Evolutionary conservation across 2,888 invertebrate species (phyloP), one percentile per base, ranked within the genome.

Genomic region (Ectemnius continuus): DNA sequence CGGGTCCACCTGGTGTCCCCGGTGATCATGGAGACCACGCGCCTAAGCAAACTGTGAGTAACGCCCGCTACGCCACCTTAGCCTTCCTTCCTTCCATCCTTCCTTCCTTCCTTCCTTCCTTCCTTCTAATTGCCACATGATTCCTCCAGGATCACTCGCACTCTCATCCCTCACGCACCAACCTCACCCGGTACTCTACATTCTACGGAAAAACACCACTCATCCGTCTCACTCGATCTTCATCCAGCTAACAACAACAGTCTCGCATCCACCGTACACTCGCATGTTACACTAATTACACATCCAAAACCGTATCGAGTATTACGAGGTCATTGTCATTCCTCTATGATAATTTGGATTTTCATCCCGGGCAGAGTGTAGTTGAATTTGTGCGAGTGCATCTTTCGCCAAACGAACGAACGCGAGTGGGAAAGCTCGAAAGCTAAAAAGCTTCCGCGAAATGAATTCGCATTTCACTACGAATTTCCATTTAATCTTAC

Each of bases 21-120:
- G 94, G 94, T 70, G 91, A 92, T 81, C 91, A 91, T 87, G 94
- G 93, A 81, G 96, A 95, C 91, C 94, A 95, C 89, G 93, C 94
- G 83, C 94, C 94, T 84, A 96, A 95, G 93, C 95, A 94, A 92
- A 96, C 96, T 91, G 94, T 95, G 91, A 94, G 95, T 91, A 92
- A 92, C 89, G 90, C 84, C 79, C 84, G 81, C 85, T 83, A 80
- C 73, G 84, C 73, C 64, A 64, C 70, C 72, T 75, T 75, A 62
- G 64, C 70, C 70, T 77, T 72, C 36, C 36, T 1, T 75, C 70
- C 73, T 71, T 70, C 71, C 76, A 79, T 48, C 48, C 8, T n/a
- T 48, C 48, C 8, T 48, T 48, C 48, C n/a, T 3, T 4, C 48
- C n/a, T 8, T 4, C n/a, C n/a, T 8, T 8, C 48, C n/a, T 47